These are phyloP conservation scores for Aleadryas rufinucha DNA, from an alignment of 2,113 vertebrate genomes.

Conservation along the genomic window DNA sequence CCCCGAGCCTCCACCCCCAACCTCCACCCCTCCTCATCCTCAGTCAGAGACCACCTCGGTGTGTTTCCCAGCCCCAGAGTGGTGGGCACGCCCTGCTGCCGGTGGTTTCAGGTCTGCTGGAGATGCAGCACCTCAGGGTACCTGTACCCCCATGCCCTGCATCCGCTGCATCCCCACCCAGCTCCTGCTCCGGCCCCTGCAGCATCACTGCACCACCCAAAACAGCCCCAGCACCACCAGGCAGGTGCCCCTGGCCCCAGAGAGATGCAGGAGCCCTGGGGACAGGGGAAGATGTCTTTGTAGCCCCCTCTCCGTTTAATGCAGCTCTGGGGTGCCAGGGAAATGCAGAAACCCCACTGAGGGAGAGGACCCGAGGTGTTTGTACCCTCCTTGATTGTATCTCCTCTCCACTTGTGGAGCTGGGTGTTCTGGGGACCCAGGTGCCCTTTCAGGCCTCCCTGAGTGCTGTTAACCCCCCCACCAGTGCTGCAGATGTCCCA, in stretches of 20 bases:
- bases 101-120: accelerated
- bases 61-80: neutral
- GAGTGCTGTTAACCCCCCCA: accelerated
- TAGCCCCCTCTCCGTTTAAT: too few species aligned
- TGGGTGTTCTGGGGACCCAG: neutral
- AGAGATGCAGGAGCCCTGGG: neutral
- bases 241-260: accelerated
- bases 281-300: neutral
- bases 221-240: neutral
- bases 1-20: accelerated
- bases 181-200: neutral
- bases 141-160: neutral
- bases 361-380: accelerated
- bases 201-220: neutral
- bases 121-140: neutral
- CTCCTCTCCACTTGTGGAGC: neutral
- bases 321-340: neutral
- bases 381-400: accelerated
- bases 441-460: neutral
- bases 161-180: neutral
- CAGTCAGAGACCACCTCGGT: accelerated
- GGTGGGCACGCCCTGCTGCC: neutral
- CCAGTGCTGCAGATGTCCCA: neutral
- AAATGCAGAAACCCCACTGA: accelerated
- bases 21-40: neutral